phyloP scores from a whole-genome alignment of 2,888 invertebrate genomes.

The Cantharis lateralis region DNA sequence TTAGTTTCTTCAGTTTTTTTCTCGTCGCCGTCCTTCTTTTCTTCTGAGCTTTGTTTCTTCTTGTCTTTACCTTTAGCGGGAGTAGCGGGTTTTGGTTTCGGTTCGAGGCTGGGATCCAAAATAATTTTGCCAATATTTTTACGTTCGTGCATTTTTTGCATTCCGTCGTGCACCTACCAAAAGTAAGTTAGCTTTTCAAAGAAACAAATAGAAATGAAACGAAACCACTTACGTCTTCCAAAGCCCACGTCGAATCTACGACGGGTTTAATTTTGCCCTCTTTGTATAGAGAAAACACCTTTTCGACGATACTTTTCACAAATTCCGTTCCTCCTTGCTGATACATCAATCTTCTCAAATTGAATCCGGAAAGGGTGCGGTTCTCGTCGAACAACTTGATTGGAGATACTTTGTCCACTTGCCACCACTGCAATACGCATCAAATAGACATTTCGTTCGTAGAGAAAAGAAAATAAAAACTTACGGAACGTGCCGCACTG shows the following conservation, averaged over 20 bases:
- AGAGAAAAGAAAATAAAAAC: conserved; percentile 49
- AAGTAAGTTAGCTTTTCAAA: neutral
- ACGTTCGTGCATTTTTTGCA: conserved; percentile 92
- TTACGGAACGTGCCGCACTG: conserved; percentile 86
- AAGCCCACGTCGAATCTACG: conserved; percentile 84
- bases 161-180: conserved; percentile 78
- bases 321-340: conserved; percentile 74
- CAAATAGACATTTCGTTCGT: neutral
- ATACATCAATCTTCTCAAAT: conserved; percentile 81
- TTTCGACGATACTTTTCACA: conserved; percentile 71
- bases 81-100: conserved; percentile 79
- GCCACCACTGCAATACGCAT: conserved; percentile 75
- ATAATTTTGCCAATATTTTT: conserved; percentile 89
- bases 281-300: conserved; percentile 75
- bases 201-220: neutral
- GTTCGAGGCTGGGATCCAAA: conserved; percentile 78
- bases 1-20: conserved; percentile 59
- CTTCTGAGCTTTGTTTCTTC: conserved; percentile 71
- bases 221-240: conserved; percentile 77
- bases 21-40: conserved; percentile 63
- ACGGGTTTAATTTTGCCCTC: conserved; percentile 81
- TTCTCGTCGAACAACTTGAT: conserved; percentile 89
- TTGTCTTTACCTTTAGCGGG: conserved; percentile 79
- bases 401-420: conserved; percentile 88
- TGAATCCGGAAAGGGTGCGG: conserved; percentile 81